Evolutionary conservation across 2,797 vertebrate species (phyloP), one percentile per base, ranked within the genome.

Genomic region (Novumbra hubbsi): DNA sequence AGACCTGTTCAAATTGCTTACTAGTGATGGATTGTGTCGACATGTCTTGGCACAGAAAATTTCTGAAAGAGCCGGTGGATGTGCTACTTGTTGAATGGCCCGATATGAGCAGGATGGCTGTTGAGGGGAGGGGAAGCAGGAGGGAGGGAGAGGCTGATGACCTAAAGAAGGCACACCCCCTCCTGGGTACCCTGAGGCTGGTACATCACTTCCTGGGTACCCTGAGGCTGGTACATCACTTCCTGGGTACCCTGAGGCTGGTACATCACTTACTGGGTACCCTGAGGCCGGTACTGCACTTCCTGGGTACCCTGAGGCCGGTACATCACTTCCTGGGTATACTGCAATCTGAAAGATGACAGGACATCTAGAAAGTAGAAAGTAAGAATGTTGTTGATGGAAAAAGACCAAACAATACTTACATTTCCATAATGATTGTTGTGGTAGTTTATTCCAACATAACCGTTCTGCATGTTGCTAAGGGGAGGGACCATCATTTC

Each of bases 81-180:
- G 60, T 16, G 60, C 28, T 94, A 95, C 94, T 93, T 94, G 94
- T 72, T 89, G 94, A 0, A 88, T 4, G 34, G 80, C 90, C 28
- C 91, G 88, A 11, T 93, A 83, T 1, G 94, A 87, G 2, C 91
- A 85, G 84, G 94, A 94, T 80, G 89, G 91, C 21, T 93, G 94
- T 83, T 93, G 90, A 0, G 90, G 83, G 2, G 91, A 52, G 32
- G 83, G 77, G 11, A 93, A 83, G 75, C 91, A 94, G 12, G 93
- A 85, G 0, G 90, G 32, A 0, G 94, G 84, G 2, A 93, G 86
- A 0, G 81, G 83, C 41, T 90, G 93, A 48, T 17, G 30, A 5
- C 34, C 34, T 7, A 6, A 38, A 38, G 34, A 38, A 32, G 32
- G 32, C 34, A 38, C 34, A 38, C 34, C 34, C 21, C 65, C 65